A percentile compares a stretch with the other conserved stretches of the same genome.
These are phyloP conservation scores for Embidobia sp. DNA, from an alignment of 2,888 invertebrate genomes.

Conservation along the genomic window DNA sequence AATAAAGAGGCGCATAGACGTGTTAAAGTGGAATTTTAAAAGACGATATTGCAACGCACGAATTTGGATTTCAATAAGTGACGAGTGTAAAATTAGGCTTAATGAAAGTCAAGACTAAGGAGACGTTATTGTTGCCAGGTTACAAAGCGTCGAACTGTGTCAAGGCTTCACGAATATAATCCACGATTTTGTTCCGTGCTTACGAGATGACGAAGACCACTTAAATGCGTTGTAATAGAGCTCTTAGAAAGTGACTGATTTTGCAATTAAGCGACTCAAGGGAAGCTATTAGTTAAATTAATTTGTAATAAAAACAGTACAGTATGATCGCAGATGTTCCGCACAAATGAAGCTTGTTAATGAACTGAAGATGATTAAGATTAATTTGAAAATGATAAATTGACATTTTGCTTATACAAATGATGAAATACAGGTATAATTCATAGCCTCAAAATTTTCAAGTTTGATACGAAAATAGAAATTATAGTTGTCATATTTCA, in stretches of 20 bases:
- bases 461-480: no score
- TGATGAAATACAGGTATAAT: no score
- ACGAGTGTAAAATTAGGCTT: slow-evolving; percentile 25
- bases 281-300: background rate
- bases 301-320: background rate
- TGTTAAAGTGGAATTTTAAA: no score
- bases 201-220: slow-evolving; percentile 6
- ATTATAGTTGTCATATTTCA: no score
- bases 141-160: slow-evolving; percentile 33
- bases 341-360: no score
- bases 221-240: slow-evolving; percentile 1
- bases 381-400: no score
- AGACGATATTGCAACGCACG: no score
- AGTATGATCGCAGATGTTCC: no score
- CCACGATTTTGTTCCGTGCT: slow-evolving; percentile 16
- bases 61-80: slow-evolving; percentile 20
- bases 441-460: no score
- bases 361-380: no score
- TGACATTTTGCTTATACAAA: no score
- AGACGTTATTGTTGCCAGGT: slow-evolving; percentile 19
- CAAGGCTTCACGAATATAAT: slow-evolving; percentile 31
- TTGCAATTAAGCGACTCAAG: slow-evolving; percentile 4
- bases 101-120: slow-evolving; percentile 13
- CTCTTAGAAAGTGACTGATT: slow-evolving; percentile 10
- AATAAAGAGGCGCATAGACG: no score